Evolutionary conservation across 2,797 vertebrate species (phyloP).

Genomic region (Spea hammondii): DNA sequence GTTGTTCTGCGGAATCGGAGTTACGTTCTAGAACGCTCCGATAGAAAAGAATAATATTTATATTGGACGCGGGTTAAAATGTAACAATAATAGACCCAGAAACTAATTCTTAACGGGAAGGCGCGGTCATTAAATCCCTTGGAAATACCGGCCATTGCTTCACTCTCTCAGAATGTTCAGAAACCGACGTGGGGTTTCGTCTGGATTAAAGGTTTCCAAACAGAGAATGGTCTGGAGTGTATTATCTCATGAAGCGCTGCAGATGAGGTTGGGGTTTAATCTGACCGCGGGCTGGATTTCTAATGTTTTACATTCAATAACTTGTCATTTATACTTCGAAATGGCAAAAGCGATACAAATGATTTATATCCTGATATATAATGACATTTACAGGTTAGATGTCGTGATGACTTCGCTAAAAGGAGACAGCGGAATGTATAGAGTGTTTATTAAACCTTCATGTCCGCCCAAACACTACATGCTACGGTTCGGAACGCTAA

Average conservation of each 20-base stretch:
- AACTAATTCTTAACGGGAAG: conserved; percentile 41
- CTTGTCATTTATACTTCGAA: conserved; percentile 12
- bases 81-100: conserved; percentile 24
- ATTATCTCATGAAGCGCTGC: conserved; percentile 16
- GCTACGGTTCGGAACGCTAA: too few species aligned
- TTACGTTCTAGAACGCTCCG: conserved; percentile 2
- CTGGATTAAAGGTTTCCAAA: conserved; percentile 39
- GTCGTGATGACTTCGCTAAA: neutral
- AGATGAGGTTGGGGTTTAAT: conserved; percentile 6
- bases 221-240: conserved; percentile 35
- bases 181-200: conserved; percentile 36
- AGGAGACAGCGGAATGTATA: too few species aligned
- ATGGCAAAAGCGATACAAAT: conserved; percentile 36
- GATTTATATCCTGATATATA: conserved; percentile 25
- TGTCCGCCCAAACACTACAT: too few species aligned
- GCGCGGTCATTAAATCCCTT: conserved; percentile 39
- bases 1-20: conserved; percentile 4
- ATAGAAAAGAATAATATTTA: conserved; percentile 48
- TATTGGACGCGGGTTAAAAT: conserved; percentile 21
- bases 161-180: conserved; percentile 39
- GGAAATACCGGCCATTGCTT: conserved; percentile 32
- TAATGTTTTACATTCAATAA: conserved; percentile 20
- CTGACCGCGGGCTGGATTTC: conserved; percentile 4
- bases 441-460: too few species aligned
- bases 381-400: neutral